Base-by-base conservation (phyloP, 2,797 vertebrate genomes). In the Catostomus latipinnis region DNA sequence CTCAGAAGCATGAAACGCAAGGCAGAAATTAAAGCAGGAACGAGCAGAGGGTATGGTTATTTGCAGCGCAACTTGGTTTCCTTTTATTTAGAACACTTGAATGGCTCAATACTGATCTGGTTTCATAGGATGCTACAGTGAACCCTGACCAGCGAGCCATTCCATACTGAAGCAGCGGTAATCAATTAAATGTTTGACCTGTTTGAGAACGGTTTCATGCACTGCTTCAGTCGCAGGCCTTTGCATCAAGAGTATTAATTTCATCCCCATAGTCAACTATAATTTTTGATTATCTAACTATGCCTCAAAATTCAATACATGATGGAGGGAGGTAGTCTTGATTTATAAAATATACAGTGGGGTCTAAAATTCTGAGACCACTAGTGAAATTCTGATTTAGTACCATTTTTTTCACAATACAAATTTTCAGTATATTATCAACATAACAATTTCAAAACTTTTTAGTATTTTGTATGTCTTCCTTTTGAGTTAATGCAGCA, bases 131-230 rank as follows among this genome's bases (percentile, higher is more conserved):
- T n/a, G 82, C 86, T 83, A 86, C 84, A 82, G 83, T 11, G 53
- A 83, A 71, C 85, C 85, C 88, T 88, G 63, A 58, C 74, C 74
- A 76, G 52, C 5, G 34, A 66, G 61, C 53, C 45, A 6, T 46
- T 76, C 45, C 16, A 9, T 49, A 10, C 2, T 49, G 8, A 68
- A 68, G 78, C 49, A 86, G 84, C 78, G 72, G 74, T 89, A 86
- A 90, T 91, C 86, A 88, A 76, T 60, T 78, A 83, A 85, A 82
- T 78, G 82, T 88, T 90, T 87, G 89, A 92, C 86, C 90, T 88
- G 89, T 90, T 89, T 88, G 87, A 90, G 88, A 90, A 90, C 11
- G 77, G 81, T 81, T 81, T 80, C 34, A 1, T 70, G 78, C 82
- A 67, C 45, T 34, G 79, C 86, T 83, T 81, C 85, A 71, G 82